Evolutionary conservation across 1,140 invertebrate genomes (phyloP), one percentile per base, ranked within the genome.

Genomic region (Euwallacea similis): DNA sequence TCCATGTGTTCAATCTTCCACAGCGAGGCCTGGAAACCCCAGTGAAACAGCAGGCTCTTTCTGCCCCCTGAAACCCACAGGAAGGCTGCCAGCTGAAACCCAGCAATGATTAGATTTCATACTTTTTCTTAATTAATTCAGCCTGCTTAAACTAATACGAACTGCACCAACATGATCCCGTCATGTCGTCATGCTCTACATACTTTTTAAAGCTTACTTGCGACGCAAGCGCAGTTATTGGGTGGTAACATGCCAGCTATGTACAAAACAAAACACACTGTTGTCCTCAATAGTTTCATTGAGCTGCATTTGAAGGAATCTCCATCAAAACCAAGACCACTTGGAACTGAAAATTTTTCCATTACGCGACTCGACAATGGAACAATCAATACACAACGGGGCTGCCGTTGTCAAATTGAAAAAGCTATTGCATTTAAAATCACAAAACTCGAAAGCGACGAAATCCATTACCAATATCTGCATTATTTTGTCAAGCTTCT

Each of bases 391-490:
- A 74, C 56, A 72, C 59, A 61, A 66, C 56, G 56, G 2, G 21
- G 21, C 21, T 50, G 43, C 33, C 74, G 71, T 75, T 73, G 71
- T 75, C 71, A 73, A 75, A 75, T 74, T 72, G 71, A 71, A 74
- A 74, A 69, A 63, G 73, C 70, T 58, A 74, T 72, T 74, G 74
- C 74, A 74, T 76, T 76, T 74, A 74, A 75, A 76, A 76, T 61
- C 66, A 72, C 69, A 69, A 76, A 76, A 73, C 73, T 76, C 64
- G 69, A 76, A 76, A 76, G 75, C 74, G 67, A 59, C 73, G 72
- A 77, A 78, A 78, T 78, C 77, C 77, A 78, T 78, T 78, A 78
- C 73, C 77, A 79, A 79, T 79, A 79, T 79, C 77, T 77, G 77
- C 77, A 77, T 79, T 79, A 79, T 77, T 79, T 63, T 77, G 73